Evolutionary conservation across 2,888 invertebrate genomes (phyloP).

Genomic region (Scrobipalpa costella): DNA sequence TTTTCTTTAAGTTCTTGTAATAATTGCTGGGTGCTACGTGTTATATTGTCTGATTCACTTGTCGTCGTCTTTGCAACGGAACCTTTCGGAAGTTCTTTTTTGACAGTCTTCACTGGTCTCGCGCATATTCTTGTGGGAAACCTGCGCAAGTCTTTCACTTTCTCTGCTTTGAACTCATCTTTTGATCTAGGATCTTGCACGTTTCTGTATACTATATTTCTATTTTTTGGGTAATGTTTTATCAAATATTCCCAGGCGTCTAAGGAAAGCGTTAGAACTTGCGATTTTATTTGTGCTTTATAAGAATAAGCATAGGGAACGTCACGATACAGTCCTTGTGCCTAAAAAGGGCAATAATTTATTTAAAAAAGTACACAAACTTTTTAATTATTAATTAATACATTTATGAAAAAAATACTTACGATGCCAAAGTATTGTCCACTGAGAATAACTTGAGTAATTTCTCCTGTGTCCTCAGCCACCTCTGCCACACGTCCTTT

Average conservation of each 20-base stretch:
- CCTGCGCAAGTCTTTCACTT: background rate
- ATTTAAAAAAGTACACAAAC: too few species aligned
- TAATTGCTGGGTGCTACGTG: too few species aligned
- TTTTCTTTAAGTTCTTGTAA: too few species aligned
- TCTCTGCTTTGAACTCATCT: background rate
- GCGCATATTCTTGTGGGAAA: too few species aligned
- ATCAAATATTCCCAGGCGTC: conserved; percentile 61
- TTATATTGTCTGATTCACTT: too few species aligned
- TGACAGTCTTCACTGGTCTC: background rate
- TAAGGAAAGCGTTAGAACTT: conserved; percentile 58
- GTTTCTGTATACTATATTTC: background rate
- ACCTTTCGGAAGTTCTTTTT: background rate
- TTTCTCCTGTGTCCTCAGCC: conserved; percentile 31
- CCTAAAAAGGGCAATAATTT: background rate
- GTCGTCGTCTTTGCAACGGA: too few species aligned
- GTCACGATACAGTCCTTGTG: conserved; percentile 52
- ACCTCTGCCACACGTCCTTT: conserved; percentile 53
- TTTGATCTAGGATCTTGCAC: background rate
- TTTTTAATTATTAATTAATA: too few species aligned
- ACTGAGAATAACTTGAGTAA: conserved; percentile 39
- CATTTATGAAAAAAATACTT: conserved; percentile 23
- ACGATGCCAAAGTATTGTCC: conserved; percentile 63
- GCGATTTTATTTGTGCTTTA: conserved; percentile 51
- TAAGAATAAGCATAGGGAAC: conserved; percentile 57
- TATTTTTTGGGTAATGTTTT: conserved; percentile 55